Evolutionary conservation across 2,797 vertebrate genomes (phyloP).

Genomic region (Schizothorax lantsangensis): DNA sequence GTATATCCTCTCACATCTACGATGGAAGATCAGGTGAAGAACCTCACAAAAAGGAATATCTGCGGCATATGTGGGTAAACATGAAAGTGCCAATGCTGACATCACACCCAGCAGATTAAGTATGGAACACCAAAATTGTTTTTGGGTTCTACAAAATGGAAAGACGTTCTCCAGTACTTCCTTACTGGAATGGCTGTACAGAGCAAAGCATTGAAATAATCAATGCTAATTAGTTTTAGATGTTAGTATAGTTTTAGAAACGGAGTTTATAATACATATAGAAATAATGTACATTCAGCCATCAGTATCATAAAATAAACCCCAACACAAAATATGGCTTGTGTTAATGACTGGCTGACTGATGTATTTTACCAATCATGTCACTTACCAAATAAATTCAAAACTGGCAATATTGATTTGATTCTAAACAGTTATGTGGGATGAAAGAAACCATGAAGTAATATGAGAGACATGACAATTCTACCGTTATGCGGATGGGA

Average conservation of each 20-base stretch:
- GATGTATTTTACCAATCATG: background rate
- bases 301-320: background rate
- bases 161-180: background rate
- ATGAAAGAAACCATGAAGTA: background rate
- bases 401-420: background rate
- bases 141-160: background rate
- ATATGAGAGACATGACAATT: slow-evolving; percentile 7
- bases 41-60: background rate
- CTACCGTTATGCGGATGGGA: background rate
- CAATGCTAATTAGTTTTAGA: background rate
- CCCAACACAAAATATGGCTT: background rate
- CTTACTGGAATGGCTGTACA: background rate
- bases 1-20: background rate
- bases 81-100: background rate
- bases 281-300: background rate
- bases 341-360: background rate
- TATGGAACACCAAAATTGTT: background rate
- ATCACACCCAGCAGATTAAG: background rate
- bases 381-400: background rate
- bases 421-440: background rate
- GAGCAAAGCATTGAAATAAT: background rate
- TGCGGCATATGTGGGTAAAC: background rate
- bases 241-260: background rate
- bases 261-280: background rate
- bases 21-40: background rate